These are phyloP conservation scores for Syngnathus rostellatus DNA, from an alignment of 2,797 vertebrate genomes.

Conservation along the genomic window DNA sequence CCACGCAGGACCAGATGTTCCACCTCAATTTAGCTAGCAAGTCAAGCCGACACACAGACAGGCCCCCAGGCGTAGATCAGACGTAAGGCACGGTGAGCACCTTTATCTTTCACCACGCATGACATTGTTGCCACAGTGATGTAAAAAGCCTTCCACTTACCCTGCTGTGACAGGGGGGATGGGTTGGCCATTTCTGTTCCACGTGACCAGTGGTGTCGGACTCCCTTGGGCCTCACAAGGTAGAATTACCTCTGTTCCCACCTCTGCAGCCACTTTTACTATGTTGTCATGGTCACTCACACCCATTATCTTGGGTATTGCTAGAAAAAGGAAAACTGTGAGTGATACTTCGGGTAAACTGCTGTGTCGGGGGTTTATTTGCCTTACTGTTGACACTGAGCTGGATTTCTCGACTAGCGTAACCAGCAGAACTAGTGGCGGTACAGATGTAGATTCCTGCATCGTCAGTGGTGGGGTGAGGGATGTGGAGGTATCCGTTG, in stretches of 20 bases:
- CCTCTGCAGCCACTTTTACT: slow-evolving; percentile 63
- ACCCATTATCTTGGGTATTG: slow-evolving; percentile 73
- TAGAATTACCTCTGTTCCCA: slow-evolving; percentile 77
- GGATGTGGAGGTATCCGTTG: slow-evolving; percentile 73
- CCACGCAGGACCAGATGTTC: slow-evolving; percentile 54
- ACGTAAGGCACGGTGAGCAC: slow-evolving; percentile 16
- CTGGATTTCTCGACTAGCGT: slow-evolving; percentile 75
- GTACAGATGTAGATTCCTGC: slow-evolving; percentile 83
- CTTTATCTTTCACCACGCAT: slow-evolving; percentile 6
- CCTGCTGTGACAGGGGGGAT: slow-evolving; percentile 69
- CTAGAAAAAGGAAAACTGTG: slow-evolving; percentile 48
- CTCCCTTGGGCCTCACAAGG: slow-evolving; percentile 78
- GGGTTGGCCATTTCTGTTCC: slow-evolving; percentile 73
- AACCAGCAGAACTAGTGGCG: slow-evolving; percentile 77
- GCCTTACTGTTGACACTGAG: slow-evolving; percentile 87
- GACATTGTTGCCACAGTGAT: slow-evolving; percentile 15
- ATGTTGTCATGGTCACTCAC: slow-evolving; percentile 39
- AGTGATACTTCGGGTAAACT: slow-evolving; percentile 11
- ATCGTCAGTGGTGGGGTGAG: slow-evolving; percentile 55
- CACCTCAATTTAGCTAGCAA: slow-evolving; percentile 16
- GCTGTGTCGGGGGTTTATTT: slow-evolving; percentile 6
- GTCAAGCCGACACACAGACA: slow-evolving; percentile 27
- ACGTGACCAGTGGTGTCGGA: slow-evolving; percentile 77
- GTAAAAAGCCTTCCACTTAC: slow-evolving; percentile 59
- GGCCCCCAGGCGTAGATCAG: slow-evolving; percentile 24